Conservation (phyloP, 2,797 vertebrate species). For the Galagoides demidoff region DNA sequence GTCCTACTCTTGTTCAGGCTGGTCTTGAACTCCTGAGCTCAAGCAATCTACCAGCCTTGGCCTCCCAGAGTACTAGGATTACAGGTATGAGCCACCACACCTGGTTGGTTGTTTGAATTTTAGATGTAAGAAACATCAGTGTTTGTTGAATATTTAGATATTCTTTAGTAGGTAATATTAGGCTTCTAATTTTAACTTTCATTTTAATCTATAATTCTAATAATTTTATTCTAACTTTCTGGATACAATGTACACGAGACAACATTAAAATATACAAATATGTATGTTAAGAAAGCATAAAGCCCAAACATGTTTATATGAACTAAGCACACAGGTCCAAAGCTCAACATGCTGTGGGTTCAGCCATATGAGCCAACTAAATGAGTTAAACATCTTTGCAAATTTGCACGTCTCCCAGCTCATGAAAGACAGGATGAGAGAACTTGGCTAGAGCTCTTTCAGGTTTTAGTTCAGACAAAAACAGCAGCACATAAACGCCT, state of each 20-base stretch:
- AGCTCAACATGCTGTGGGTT: not conserved
- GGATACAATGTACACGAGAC: not conserved
- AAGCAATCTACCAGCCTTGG: too few relatives aligned
- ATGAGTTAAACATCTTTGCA: not conserved
- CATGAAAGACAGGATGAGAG: not conserved
- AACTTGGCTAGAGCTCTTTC: not conserved
- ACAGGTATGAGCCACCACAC: too few relatives aligned
- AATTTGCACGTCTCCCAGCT: not conserved
- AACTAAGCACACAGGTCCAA: not conserved
- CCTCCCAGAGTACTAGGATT: too few relatives aligned
- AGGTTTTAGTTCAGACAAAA: not conserved
- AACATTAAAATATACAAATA: conserved; percentile 33
- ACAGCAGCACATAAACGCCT: not conserved
- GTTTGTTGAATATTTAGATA: conserved; percentile 1
- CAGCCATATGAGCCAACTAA: not conserved
- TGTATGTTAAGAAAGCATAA: not conserved
- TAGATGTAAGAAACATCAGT: not conserved
- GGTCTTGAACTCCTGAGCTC: too few relatives aligned
- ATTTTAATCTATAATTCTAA: not conserved
- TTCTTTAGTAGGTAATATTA: not conserved
- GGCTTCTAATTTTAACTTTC: not conserved
- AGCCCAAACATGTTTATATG: not conserved
- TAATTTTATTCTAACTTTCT: conserved; percentile 25
- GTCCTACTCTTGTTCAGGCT: too few relatives aligned
- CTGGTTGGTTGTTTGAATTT: not conserved